Evolutionary conservation across 23 tunicate species (phyloP), one percentile per base, ranked within the genome.

Genomic region (Trididemnum miniatum): DNA sequence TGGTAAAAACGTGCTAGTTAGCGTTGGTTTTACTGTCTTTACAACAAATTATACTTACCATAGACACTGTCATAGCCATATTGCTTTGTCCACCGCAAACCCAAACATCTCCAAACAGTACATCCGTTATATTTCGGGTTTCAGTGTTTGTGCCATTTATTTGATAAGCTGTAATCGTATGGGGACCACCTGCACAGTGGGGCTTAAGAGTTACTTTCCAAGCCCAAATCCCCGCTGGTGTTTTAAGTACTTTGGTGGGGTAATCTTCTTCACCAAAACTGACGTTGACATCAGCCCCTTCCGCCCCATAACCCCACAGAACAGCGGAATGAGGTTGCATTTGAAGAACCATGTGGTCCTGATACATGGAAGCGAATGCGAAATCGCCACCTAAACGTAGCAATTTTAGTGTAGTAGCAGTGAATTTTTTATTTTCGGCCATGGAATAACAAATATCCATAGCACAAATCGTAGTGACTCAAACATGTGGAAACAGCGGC

Each of bases 41-140:
- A n/a, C n/a, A n/a, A n/a, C n/a, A n/a, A n/a, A n/a, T n/a, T n/a
- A n/a, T n/a, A 31, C 82, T 34, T 81, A 87, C 91, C 81, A 71
- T 81, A 49, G 72, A 28, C 78, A 88, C 76, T 5, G 92, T 59
- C 34, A 82, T 75, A 40, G 64, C 78, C 92, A 88, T 88, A 74
- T 88, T 88, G 35, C 92, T 88, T 65, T 88, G 92, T 37, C 92
- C 92, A 65, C 92, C 66, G 87, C 92, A 88, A 1, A 88, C 29
- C 74, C 73, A 88, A 4, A 88, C 87, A 28, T 88, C 92, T 0
- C 92, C 92, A 76, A 82, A 88, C 57, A 88, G 51, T 4, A 88
- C 67, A 88, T 88, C 76, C 18, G 32, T 65, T 35, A 88, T 24
- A 12, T 57, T 20, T 57, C 76, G 57, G 51, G 51, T 62, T 35